Evolutionary conservation across 1,140 invertebrate genomes (phyloP).

Genomic region (Diorhabda carinulata): DNA sequence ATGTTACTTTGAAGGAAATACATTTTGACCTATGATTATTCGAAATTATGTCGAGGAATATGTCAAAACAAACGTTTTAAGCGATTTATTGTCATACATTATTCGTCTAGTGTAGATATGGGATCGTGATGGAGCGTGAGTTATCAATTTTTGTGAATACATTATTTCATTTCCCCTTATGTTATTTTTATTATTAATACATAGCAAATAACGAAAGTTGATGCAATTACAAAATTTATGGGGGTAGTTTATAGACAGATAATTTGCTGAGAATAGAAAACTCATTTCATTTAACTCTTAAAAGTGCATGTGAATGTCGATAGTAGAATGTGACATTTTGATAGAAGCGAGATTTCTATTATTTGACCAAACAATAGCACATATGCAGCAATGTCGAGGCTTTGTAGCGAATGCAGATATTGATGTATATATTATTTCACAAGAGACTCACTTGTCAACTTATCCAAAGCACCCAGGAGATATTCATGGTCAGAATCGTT

Average conservation of each 20-base stretch:
- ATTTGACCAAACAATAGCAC: slow-evolving; percentile 28
- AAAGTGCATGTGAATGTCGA: background rate
- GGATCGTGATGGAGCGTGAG: too few relatives aligned
- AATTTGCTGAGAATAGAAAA: background rate
- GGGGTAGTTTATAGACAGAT: background rate
- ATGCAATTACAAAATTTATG: too few relatives aligned
- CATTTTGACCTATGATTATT: too few relatives aligned
- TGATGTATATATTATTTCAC: slow-evolving; percentile 32
- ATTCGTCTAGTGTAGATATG: too few relatives aligned
- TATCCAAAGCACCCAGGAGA: slow-evolving; percentile 27
- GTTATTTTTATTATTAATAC: too few relatives aligned
- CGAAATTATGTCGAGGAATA: too few relatives aligned
- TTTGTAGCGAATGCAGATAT: slow-evolving; percentile 29
- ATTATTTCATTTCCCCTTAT: too few relatives aligned
- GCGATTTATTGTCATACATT: too few relatives aligned
- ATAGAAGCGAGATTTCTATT: slow-evolving; percentile 21
- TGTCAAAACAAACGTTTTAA: too few relatives aligned
- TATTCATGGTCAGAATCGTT: slow-evolving; percentile 25
- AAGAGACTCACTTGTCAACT: slow-evolving; percentile 32
- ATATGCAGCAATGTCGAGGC: slow-evolving; percentile 23
- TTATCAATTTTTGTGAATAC: too few relatives aligned
- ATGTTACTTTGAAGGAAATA: too few relatives aligned
- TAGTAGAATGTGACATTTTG: slow-evolving; percentile 7
- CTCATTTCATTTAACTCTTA: background rate
- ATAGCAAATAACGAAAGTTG: too few relatives aligned